phyloP scores from a whole-genome alignment of 37 sponge, comb jelly and placozoan genomes.

The Agelas oroides region DNA sequence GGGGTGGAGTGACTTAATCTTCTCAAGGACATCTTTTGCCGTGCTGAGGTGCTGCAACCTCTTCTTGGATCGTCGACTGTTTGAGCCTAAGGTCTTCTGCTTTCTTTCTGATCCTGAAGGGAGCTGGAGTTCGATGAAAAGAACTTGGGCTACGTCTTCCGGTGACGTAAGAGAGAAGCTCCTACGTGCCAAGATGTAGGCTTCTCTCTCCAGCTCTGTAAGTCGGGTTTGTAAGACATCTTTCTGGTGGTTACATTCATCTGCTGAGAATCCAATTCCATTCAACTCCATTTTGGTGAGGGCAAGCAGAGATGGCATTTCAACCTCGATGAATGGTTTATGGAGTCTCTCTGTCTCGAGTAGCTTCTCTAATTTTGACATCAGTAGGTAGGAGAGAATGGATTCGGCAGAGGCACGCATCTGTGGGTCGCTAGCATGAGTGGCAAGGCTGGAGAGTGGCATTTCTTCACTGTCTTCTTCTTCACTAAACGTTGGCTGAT shows the following conservation, averaged over 20 bases:
- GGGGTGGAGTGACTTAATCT: slow-evolving; percentile 84
- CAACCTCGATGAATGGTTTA: slow-evolving; percentile 73
- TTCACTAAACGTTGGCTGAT: slow-evolving; percentile 56
- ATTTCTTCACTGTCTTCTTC: slow-evolving; percentile 31
- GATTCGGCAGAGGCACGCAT: slow-evolving; percentile 71
- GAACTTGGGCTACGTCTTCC: slow-evolving; percentile 86
- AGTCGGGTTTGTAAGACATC: slow-evolving; percentile 60
- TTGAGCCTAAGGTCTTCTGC: slow-evolving; percentile 37
- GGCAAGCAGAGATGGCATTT: slow-evolving; percentile 77
- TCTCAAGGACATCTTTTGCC: slow-evolving; percentile 88
- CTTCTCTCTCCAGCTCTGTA: slow-evolving; percentile 74
- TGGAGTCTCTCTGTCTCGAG: slow-evolving; percentile 71
- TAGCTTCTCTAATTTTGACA: slow-evolving; percentile 58
- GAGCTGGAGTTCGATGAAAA: slow-evolving; percentile 86
- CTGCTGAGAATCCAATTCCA: slow-evolving; percentile 86
- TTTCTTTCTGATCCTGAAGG: slow-evolving; percentile 45
- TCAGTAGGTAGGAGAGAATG: slow-evolving; percentile 71
- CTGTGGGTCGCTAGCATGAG: slow-evolving; percentile 66
- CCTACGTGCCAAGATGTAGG: slow-evolving; percentile 66
- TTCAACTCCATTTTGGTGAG: slow-evolving; percentile 89
- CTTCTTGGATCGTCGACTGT: slow-evolving; percentile 31
- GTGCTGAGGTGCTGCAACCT: slow-evolving; percentile 86
- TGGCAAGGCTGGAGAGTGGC: slow-evolving; percentile 71
- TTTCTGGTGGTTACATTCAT: slow-evolving; percentile 58
- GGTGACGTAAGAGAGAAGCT: slow-evolving; percentile 89